Evolutionary conservation across 2,888 invertebrate species (phyloP).

Genomic region (Melinopterus prodromus): DNA sequence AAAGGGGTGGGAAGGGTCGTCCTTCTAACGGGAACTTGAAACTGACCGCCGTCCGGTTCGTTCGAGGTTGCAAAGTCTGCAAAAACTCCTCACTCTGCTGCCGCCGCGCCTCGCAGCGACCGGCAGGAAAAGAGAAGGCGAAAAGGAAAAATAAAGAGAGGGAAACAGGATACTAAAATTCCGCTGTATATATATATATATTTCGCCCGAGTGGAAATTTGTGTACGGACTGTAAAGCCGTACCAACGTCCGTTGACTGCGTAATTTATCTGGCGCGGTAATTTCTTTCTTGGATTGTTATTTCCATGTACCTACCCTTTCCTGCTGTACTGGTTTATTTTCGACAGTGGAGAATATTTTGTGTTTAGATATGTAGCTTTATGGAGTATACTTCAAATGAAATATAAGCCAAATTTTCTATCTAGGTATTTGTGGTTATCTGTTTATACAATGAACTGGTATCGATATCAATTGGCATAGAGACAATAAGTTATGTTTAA

Average conservation of each 20-base stretch:
- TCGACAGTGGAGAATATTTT: neutral
- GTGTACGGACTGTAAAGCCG: neutral
- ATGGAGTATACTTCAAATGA: too few species aligned
- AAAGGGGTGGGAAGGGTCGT: neutral
- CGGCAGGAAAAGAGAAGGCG: constrained; percentile 37
- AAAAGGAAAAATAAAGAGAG: constrained; percentile 40
- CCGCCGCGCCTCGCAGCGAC: neutral
- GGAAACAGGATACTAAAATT: constrained; percentile 35
- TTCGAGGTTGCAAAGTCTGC: neutral
- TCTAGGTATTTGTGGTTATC: too few species aligned
- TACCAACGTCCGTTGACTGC: neutral
- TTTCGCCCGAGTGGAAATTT: neutral
- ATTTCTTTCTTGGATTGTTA: neutral
- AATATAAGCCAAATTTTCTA: too few species aligned
- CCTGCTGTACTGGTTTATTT: neutral
- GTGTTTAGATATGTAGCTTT: too few species aligned
- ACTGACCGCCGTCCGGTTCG: constrained; percentile 10
- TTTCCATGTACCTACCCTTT: neutral
- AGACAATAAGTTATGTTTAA: too few species aligned
- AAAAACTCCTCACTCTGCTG: neutral
- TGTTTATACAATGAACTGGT: too few species aligned
- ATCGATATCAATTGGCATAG: too few species aligned
- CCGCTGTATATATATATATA: constrained; percentile 12
- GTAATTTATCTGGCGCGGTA: neutral
- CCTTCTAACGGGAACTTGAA: constrained; percentile 15